Evolutionary conservation across 2,888 invertebrate species (phyloP).

Genomic region (Melinaea marsaeus): DNA sequence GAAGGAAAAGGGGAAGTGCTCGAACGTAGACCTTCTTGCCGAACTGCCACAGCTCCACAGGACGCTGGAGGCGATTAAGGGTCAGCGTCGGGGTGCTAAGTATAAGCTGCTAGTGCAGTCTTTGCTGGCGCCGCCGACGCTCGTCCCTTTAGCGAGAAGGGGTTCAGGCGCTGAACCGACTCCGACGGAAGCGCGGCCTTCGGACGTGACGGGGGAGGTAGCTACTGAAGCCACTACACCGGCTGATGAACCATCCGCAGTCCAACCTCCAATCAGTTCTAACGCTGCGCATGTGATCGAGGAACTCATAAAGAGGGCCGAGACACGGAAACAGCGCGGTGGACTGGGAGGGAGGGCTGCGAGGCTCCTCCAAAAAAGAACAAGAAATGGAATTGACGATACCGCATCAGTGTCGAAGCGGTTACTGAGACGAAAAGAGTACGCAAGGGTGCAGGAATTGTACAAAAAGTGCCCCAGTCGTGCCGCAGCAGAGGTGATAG

Average conservation of each 20-base stretch:
- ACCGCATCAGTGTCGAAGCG: constrained; percentile 6
- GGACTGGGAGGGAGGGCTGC: constrained; percentile 9
- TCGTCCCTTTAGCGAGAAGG: constrained; percentile 16
- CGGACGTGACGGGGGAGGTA: no score
- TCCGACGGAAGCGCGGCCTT: neutral
- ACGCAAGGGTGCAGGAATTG: constrained; percentile 29
- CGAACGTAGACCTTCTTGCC: constrained; percentile 17
- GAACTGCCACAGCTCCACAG: no score
- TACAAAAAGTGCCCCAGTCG: constrained; percentile 24
- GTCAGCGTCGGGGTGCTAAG: no score
- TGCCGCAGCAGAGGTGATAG: constrained; percentile 27
- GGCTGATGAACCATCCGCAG: no score
- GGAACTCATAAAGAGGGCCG: constrained; percentile 13
- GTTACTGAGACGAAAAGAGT: constrained; percentile 26
- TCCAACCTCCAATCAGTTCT: neutral
- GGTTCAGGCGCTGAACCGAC: constrained; percentile 19
- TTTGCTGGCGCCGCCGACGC: no score
- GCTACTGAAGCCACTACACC: no score
- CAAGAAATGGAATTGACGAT: neutral
- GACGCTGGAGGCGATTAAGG: no score
- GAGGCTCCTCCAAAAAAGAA: constrained; percentile 4
- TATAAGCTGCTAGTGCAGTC: no score
- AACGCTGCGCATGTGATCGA: constrained; percentile 8
- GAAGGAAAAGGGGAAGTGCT: constrained; percentile 14
- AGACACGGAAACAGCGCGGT: neutral